Base-by-base conservation (phyloP, 2,113 vertebrate genomes). In the Eptesicus fuscus region DNA sequence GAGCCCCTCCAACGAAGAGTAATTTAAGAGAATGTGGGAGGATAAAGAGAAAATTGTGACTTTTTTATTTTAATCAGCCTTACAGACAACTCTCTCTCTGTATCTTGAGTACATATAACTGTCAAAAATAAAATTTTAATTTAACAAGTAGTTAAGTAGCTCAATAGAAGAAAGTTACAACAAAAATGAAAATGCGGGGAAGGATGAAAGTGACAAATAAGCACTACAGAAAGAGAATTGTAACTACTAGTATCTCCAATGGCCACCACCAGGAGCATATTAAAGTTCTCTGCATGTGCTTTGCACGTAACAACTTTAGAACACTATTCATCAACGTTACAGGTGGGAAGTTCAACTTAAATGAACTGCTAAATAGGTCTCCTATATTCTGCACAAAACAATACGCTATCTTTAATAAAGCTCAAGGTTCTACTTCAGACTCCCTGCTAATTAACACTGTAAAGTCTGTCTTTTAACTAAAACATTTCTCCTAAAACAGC, bases 391-490 rank as follows among this genome's bases (percentile, higher is more conserved):
- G n/a, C 69, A 56, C 25, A 90, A 95, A 85, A 78, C 53, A 23
- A 32, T 9, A 35, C 1, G 18, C 25, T 59, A 51, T 42, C n/a
- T 88, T 80, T 76, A 78, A 74, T 20, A 88, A 2, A 70, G 83
- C 14, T 79, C 53, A 44, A 84, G 13, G 40, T 42, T 82, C 89
- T 70, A 35, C 77, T 59, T 47, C 1, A 91, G 70, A 96, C 28
- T 35, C 67, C 47, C 4, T 78, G 51, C n/a, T 94, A 85, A 59
- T 51, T 59, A 73, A 92, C 22, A 80, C 13, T 76, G 8, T 40
- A 9, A 90, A 91, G 74, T 85, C 20, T 78, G 40, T 28, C 18
- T 87, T 77, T 73, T 69, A 91, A 93, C 35, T 63, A 83, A 96
- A 0, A 2, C 30, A n/a, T 30, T 1, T 77, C 63, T 73, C 67